Evolutionary conservation across 2,113 vertebrate genomes (phyloP), one percentile per base, ranked within the genome.

Genomic region (Pungitius pungitius): DNA sequence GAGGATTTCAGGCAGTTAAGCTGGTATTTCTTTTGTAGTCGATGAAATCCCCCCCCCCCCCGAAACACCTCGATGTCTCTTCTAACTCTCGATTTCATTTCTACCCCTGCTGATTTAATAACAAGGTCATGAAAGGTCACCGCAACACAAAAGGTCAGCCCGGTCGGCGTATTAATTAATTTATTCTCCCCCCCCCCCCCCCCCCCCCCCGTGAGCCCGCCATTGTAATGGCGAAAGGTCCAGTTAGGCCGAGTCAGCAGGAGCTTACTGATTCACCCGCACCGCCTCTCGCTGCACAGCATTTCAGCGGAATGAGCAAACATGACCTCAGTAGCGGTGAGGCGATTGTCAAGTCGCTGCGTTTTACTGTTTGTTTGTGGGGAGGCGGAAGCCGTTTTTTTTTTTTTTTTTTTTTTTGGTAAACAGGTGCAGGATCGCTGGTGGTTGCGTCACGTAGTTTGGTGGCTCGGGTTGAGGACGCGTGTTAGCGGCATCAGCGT

Each of bases 261-360:
- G 52, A 8, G 70, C 26, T 80, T 35, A 78, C 73, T 66, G 62
- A 83, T 63, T 75, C 82, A 63, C 58, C 8, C 42, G 0, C 71
- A 13, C 62, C 13, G 70, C 65, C 68, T 63, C n/a, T 79, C 62
- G 75, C 72, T 30, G 56, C 79, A 2, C 47, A 8, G 51, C n/a
- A 62, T 84, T 88, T 73, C 78, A 30, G 63, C 40, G 52, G 66
- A 33, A 54, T 3, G 80, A 77, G 81, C 70, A 78, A 82, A 87
- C 84, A 84, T 80, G 84, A 90, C 73, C 81, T 90, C 85, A 89
- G 78, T 37, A 2, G 30, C 10, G 60, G 60, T 71, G 80, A 84
- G 57, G 74, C 82, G 24, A 80, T n/a, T 13, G 75, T 75, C 69
- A 63, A 67, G 70, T 85, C 59, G 33, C 37, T 20, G 77, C 59